Base-by-base conservation (phyloP, 2,113 vertebrate genomes). In the Chloroceryle aenea region DNA sequence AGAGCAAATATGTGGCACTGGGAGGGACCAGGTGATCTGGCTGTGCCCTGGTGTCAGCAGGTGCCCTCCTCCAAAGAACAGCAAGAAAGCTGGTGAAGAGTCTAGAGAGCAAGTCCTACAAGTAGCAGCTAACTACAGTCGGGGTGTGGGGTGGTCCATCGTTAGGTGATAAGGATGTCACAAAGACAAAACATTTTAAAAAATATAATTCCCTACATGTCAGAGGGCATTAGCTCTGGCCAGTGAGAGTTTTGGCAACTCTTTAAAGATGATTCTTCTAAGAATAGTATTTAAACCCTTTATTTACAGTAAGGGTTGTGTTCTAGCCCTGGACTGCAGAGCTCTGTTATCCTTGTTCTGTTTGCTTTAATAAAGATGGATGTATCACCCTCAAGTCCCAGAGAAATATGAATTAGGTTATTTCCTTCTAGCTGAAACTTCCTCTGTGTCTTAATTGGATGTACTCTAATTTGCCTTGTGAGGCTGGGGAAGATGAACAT, bases 1-100 rank as follows among this genome's bases (percentile, higher is more conserved):
- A 21, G 2, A 38, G 53, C 56, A 34, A 5, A 25, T 0, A 0
- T 1, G 0, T 18, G 13, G 84, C 25, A 0, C 10, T 0, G 1
- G 58, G 47, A 27, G 29, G 16, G 27, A n/a, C 27, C 0, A 4
- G 8, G 5, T 0, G 45, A 4, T 4, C 10, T 4, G 59, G 30
- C 59, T n/a, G 42, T 5, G 61, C 14, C 87, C 56, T 1, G 1
- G 4, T 1, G 73, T 12, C 42, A 19, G n/a, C 59, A 2, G 3
- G 2, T 14, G 12, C 75, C 36, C 36, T 42, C 1, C 40, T 11
- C 16, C 38, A 42, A 40, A 64, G 62, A 19, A 64, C 17, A 15
- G 26, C 27, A 43, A 64, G 5, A 8, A 30, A 42, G 40, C 63
- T 66, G 40, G 63, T 43, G 63, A 66, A 42, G 40, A 18, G 29